Evolutionary conservation across 1,140 invertebrate species (phyloP), one percentile per base, ranked within the genome.

Genomic region (Drosophila albomicans): DNA sequence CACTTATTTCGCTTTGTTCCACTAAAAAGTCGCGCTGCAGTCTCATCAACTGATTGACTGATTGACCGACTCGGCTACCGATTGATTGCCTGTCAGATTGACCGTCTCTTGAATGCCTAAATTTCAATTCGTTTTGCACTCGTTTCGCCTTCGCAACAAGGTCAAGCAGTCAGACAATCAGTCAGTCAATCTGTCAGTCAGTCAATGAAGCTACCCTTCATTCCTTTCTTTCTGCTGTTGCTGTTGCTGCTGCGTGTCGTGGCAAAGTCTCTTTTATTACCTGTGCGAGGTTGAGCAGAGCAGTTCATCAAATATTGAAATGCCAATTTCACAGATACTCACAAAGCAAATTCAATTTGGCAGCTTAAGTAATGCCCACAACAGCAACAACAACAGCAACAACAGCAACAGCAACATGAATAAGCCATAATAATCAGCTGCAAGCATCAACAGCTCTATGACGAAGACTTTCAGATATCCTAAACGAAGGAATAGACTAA

Each of bases 281-380:
- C 79, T 80, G 72, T 58, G 56, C 30, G 63, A 7, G 38, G 15
- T 49, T 5, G 10, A 63, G 38, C 63, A 75, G 20, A 25, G 66
- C 51, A 45, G 70, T 80, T 87, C 82, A 87, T 87, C 80, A 87
- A 87, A 88, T 87, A 87, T 87, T 87, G 78, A 87, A 84, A 88
- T 87, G 82, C 77, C 82, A 87, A 87, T 87, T 87, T 88, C 82
- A 80, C 82, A 88, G 87, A 87, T 87, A 88, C 82, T 84, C 66
- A 63, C 66, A 69, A 75, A 58, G 76, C 74, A 88, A 87, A 87
- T 80, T 88, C 84, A 87, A 87, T 87, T 87, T 88, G 49, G 77
- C 79, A 87, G 79, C 69, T 87, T 62, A 74, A 73, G 76, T 88
- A 87, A 88, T 72, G 66, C 67, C 72, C 63, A 69, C 59, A 63